Conservation (phyloP, 2,888 invertebrate genomes). For the Aleiodes testaceus region DNA sequence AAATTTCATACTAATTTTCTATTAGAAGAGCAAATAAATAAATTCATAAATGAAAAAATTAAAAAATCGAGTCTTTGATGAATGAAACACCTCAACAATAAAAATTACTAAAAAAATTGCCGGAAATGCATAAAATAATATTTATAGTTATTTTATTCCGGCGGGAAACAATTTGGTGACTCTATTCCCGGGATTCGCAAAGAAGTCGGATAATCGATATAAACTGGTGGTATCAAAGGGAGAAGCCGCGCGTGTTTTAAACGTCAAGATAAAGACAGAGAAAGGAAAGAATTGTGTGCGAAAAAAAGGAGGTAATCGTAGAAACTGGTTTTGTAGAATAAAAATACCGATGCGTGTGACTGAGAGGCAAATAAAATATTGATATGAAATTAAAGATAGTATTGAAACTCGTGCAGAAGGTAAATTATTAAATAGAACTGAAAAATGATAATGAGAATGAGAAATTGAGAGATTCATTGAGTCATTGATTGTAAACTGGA, state of each 20-base stretch:
- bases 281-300: conserved; percentile 9
- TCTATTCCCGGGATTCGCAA: conserved; percentile 21
- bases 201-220: conserved; percentile 19
- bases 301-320: conserved; percentile 47
- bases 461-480: conserved; percentile 43
- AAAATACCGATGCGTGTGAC: conserved; percentile 5
- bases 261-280: background rate
- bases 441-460: conserved; percentile 15
- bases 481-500: conserved; percentile 50
- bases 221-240: conserved; percentile 21
- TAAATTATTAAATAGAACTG: conserved; percentile 20
- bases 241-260: conserved; percentile 6
- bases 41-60: conserved; percentile 8
- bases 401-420: background rate
- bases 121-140: conserved; percentile 24
- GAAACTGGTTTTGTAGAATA: conserved; percentile 51
- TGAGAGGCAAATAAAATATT: conserved; percentile 16
- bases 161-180: conserved; percentile 39
- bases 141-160: conserved; percentile 22
- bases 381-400: conserved; percentile 30
- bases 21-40: conserved; percentile 51
- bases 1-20: conserved; percentile 69
- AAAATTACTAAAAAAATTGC: conserved; percentile 14
- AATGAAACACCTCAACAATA: background rate
- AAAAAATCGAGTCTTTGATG: no score